Conservation (phyloP, 2,797 vertebrate genomes). For the Hippoglossus hippoglossus region DNA sequence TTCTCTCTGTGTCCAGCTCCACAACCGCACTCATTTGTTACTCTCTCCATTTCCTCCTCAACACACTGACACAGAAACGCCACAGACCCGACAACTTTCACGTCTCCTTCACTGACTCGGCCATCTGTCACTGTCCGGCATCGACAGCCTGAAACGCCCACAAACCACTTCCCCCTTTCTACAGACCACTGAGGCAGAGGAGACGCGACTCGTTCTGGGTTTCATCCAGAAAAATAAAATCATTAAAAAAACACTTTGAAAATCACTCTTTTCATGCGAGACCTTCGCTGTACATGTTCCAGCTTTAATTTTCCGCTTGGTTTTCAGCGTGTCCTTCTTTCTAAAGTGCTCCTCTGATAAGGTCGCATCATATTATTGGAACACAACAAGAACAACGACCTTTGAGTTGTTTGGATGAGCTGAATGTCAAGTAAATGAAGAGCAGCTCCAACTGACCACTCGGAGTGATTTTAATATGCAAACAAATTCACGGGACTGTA, state of each 20-base stretch:
- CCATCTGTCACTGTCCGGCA: conserved; percentile 55
- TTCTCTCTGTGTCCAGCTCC: background rate
- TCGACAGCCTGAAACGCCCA: conserved; percentile 40
- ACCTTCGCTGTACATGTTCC: too few species aligned
- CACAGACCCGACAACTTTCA: conserved; percentile 12
- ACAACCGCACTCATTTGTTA: background rate
- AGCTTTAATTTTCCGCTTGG: background rate
- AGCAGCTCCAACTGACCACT: conserved; percentile 16
- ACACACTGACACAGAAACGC: conserved; percentile 46
- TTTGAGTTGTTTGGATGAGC: conserved; percentile 7
- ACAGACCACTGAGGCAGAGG: background rate
- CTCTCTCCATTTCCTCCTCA: conserved; percentile 14
- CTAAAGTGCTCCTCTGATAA: background rate
- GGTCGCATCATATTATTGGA: background rate
- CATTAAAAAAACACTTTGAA: background rate
- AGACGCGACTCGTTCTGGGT: background rate
- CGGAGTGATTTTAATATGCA: conserved; percentile 8
- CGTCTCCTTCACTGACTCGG: conserved; percentile 12
- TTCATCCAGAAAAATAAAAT: background rate
- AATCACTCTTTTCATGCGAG: too few species aligned
- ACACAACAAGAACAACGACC: background rate
- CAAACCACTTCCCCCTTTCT: conserved; percentile 1
- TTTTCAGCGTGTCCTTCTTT: background rate
- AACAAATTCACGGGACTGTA: background rate
- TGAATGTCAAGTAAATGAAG: conserved; percentile 39